Conservation (phyloP, 64 coral and sea anemone species). For the Stichodactyla helianthus region DNA sequence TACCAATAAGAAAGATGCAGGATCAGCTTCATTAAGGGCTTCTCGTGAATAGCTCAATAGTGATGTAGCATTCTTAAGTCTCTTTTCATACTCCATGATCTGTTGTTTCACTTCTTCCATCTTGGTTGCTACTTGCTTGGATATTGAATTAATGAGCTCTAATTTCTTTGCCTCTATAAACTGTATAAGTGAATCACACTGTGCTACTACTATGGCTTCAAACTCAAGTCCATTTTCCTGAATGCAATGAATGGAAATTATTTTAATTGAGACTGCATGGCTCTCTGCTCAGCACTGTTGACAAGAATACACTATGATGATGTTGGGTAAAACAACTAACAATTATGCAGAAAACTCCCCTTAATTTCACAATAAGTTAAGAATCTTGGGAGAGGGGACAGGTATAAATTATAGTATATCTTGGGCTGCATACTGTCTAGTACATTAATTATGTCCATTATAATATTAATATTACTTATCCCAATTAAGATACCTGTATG, state of each 20-base stretch:
- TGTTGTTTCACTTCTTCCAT: constrained; percentile 71
- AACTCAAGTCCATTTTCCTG: constrained; percentile 98
- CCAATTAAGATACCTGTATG: constrained; percentile 42
- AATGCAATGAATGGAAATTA: neutral
- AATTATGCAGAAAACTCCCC: too few relatives aligned
- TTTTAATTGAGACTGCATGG: too few relatives aligned
- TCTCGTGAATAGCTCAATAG: constrained; percentile 69
- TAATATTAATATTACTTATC: neutral
- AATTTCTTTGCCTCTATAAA: constrained; percentile 71
- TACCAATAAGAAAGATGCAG: constrained; percentile 90
- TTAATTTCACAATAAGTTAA: too few relatives aligned
- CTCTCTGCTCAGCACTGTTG: too few relatives aligned
- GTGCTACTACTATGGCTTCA: constrained; percentile 95
- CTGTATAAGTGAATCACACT: constrained; percentile 86
- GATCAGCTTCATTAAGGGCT: constrained; percentile 75
- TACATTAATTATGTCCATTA: neutral
- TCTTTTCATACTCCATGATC: constrained; percentile 69
- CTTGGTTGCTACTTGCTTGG: constrained; percentile 66
- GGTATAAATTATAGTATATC: too few relatives aligned
- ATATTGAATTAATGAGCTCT: constrained; percentile 77
- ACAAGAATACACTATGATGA: too few relatives aligned
- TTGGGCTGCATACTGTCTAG: too few relatives aligned
- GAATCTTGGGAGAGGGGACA: too few relatives aligned
- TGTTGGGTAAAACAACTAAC: too few relatives aligned
- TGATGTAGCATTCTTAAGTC: constrained; percentile 37